phyloP scores from a whole-genome alignment of 2,888 invertebrate species.

The Phania funesta region DNA sequence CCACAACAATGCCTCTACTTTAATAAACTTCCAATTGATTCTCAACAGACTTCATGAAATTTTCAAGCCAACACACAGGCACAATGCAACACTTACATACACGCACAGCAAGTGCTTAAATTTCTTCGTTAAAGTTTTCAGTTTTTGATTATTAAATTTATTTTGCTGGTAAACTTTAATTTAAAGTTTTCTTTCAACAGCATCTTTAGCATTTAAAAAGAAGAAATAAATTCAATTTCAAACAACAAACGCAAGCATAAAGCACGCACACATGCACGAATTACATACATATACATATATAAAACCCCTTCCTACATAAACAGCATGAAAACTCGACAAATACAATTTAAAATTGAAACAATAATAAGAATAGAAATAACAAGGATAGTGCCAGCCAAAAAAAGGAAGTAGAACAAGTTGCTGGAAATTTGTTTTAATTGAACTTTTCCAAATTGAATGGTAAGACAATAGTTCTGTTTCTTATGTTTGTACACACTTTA shows the following conservation, averaged over 20 bases:
- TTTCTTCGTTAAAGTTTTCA: slow-evolving; percentile 15
- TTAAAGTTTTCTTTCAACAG: background rate
- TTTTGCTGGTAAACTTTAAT: background rate
- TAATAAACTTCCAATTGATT: slow-evolving; percentile 30
- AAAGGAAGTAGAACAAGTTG: background rate
- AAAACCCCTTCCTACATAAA: background rate
- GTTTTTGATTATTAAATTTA: slow-evolving; percentile 24
- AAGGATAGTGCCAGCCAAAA: background rate
- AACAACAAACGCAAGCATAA: background rate
- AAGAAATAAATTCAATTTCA: slow-evolving; percentile 37
- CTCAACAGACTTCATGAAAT: background rate
- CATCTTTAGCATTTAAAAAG: slow-evolving; percentile 17
- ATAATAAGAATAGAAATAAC: background rate
- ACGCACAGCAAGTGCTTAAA: background rate
- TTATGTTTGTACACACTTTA: no score
- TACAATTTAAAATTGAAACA: background rate
- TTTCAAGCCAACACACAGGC: background rate
- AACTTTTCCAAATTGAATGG: slow-evolving; percentile 48
- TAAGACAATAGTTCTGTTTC: slow-evolving; percentile 22
- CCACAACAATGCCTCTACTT: background rate
- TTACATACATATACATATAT: background rate
- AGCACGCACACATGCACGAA: background rate
- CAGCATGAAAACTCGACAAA: background rate
- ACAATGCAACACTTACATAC: background rate
- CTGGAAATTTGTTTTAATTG: slow-evolving; percentile 52